Evolutionary conservation across 2,888 invertebrate species (phyloP), one percentile per base, ranked within the genome.

Genomic region (Pilophorus perplexus): DNA sequence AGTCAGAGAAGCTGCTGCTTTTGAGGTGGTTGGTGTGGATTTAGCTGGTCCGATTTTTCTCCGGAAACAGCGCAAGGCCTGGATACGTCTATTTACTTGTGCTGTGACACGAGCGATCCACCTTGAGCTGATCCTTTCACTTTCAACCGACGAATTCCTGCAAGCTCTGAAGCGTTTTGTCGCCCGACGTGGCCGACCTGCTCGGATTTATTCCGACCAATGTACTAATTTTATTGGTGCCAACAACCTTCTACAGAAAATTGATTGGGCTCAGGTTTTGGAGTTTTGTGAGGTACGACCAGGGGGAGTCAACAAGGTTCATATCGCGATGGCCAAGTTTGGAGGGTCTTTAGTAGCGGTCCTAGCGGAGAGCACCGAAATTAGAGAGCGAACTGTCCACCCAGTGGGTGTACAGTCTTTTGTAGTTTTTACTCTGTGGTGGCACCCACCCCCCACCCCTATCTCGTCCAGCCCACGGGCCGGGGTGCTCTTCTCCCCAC

Each of bases 231-330:
- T 28, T 50, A 60, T 4, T 54, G 74, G 76, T 1, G 69, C 74
- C 0, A 69, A 71, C 3, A 77, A 74, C 69, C 74, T 79, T 12
- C 79, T 80, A 71, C 78, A 79, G 69, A 79, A 80, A 74, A 78
- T 81, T 0, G 80, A 54, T 37, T 54, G 54, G 54, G 4, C 5
- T 6, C 4, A 6, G 5, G 14, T 54, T 8, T 14, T 16, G 81
- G 68, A 80, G 80, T 70, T 68, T 33, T 68, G 70, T 14, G 12
- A 69, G 1, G 65, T 70, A n/a, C n/a, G n/a, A n/a, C n/a, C n/a
- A n/a, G n/a, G n/a, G n/a, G n/a, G n/a, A n/a, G n/a, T n/a, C n/a
- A n/a, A n/a, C n/a, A n/a, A n/a, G n/a, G n/a, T n/a, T n/a, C n/a
- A n/a, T n/a, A n/a, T n/a, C n/a, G n/a, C n/a, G n/a, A n/a, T n/a